Base-by-base conservation (phyloP, 2,113 vertebrate genomes). In the Rhodinocichla rosea region DNA sequence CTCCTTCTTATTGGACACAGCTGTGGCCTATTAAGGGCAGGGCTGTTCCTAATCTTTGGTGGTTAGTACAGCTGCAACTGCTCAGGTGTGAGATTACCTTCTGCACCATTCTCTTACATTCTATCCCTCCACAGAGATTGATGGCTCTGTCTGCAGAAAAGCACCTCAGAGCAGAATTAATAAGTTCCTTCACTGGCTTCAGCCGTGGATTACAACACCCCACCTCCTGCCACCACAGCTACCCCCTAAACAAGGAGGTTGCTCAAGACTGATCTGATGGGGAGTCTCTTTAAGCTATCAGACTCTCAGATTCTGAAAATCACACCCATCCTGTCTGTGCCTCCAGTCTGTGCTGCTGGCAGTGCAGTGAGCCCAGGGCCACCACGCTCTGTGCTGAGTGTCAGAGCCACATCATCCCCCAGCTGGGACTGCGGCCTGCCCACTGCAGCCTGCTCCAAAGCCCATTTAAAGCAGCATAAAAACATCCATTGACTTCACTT, bases 401-500 rank as follows among this genome's bases (percentile, higher is more conserved):
- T 26, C 89, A 78, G 37, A 33, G 44, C 9, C 12, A 18, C 30
- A 19, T 27, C 30, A 19, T 30, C 57, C 50, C 56, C 33, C 8
- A 0, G 14, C 69, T 56, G 62, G 30, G 11, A 10, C 19, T 1
- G 3, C 60, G 71, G 68, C 67, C 92, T 55, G 83, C 44, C 80
- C 14, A 1, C 81, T 70, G 44, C 57, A 71, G 74, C 70, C 53
- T 11, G 50, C 83, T 83, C 52, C 82, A 82, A 39, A 92, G 44
- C 52, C 83, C 73, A 4, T 87, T 82, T 59, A 78, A n/a, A 86
- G 44, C 89, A 49, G 32, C 76, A 92, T 26, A 83, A 95, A 94
- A 84, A 32, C 85, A 60, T 22, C 64, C 47, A 81, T 21, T 92
- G 93, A 88, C 68, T 90, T 59, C 3, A 0, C 52, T 63, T 3